Evolutionary conservation across 2,888 invertebrate species (phyloP).

Genomic region (Acronicta leporina): DNA sequence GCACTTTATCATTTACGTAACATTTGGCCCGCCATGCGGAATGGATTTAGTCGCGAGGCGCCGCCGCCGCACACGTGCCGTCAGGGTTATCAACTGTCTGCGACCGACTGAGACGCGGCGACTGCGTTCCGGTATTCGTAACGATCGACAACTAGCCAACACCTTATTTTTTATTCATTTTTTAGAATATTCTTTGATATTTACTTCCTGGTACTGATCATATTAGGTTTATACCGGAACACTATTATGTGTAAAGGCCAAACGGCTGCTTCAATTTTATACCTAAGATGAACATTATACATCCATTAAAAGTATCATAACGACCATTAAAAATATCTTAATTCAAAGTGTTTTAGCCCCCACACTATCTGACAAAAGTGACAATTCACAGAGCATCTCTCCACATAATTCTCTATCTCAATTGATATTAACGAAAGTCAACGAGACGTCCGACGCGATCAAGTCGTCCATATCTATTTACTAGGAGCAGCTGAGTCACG

Average conservation of each 20-base stretch:
- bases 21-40: conserved; percentile 68
- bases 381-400: conserved; percentile 13
- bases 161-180: conserved; percentile 17
- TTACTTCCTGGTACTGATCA: conserved; percentile 7
- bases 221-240: neutral
- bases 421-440: conserved; percentile 44
- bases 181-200: conserved; percentile 12
- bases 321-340: no score
- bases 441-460: conserved; percentile 28
- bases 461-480: conserved; percentile 48
- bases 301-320: no score
- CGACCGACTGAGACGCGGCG: conserved; percentile 42
- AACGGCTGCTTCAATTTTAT: no score
- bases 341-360: neutral
- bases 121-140: conserved; percentile 35
- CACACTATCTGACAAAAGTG: conserved; percentile 7
- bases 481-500: conserved; percentile 46
- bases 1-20: conserved; percentile 67
- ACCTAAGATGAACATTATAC: no score
- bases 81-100: conserved; percentile 56
- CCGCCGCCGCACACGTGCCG: conserved; percentile 66
- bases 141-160: conserved; percentile 21
- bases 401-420: conserved; percentile 14
- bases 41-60: conserved; percentile 68
- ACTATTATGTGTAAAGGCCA: neutral